phyloP scores from a whole-genome alignment of 1,140 invertebrate species.

The Phocides pigmalion region DNA sequence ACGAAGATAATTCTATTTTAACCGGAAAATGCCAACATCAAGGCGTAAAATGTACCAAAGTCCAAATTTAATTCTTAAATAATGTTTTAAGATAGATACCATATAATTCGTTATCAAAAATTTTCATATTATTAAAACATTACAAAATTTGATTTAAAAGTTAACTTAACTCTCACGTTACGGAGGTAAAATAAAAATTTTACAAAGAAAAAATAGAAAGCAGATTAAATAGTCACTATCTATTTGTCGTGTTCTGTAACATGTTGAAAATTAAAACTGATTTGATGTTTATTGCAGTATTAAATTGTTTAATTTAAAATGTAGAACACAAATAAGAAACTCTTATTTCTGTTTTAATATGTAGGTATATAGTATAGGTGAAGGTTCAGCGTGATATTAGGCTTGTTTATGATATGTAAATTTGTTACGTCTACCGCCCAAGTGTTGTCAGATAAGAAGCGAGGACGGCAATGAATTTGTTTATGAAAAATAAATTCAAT shows the following conservation, averaged over 20 bases:
- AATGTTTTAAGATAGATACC: no score
- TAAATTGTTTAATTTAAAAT: neutral
- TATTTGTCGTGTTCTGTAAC: neutral
- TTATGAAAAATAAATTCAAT: conserved; percentile 12
- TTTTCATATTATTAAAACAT: no score
- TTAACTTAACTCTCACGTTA: no score
- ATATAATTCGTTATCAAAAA: no score
- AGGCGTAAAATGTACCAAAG: conserved; percentile 12
- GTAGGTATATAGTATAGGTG: neutral
- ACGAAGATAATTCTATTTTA: conserved; percentile 26
- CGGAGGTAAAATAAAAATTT: no score
- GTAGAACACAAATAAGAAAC: no score
- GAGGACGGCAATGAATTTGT: conserved; percentile 15
- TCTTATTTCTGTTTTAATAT: no score
- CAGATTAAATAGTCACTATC: no score
- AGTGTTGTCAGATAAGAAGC: neutral
- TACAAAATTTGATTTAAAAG: no score
- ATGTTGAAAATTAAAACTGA: neutral
- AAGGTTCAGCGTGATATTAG: neutral
- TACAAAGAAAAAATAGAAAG: no score
- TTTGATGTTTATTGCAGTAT: neutral
- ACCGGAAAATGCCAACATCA: conserved; percentile 23
- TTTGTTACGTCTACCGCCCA: neutral
- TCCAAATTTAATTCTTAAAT: conserved; percentile 1
- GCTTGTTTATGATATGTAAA: conserved; percentile 3